Evolutionary conservation across 2,888 invertebrate species (phyloP), one percentile per base, ranked within the genome.

Genomic region (Brassicogethes aeneus): DNA sequence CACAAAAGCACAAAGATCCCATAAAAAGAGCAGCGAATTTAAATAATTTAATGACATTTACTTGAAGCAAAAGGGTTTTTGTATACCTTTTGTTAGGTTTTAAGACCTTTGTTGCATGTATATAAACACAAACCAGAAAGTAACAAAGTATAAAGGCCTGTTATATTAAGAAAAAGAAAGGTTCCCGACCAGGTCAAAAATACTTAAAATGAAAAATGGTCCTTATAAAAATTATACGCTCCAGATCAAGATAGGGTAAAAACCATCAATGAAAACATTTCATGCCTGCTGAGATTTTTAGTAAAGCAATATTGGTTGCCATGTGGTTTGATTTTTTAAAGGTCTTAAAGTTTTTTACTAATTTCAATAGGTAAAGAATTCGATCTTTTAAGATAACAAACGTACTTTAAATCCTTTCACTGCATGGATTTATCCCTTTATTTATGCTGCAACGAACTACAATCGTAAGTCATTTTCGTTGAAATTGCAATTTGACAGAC

Each of bases 31-130:
- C 53, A 53, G 48, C 49, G 46, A 53, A 61, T 61, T 61, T 60
- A 53, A 62, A 62, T 61, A 61, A 60, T 62, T 61, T 62, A 61
- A 62, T 60, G 60, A 60, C 60, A 54, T 58, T 54, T 56, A 53
- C 55, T 47, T 51, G 47, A 56, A 46, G 56, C 56, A 59, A 59
- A 59, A 56, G 60, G 59, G 59, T 60, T 56, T 47, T 47, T 50
- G 47, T 52, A 42, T 47, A 41, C 48, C 52, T 53, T 53, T 59
- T 59, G 58, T 59, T 54, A 55, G 48, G 51, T 50, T 55, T 54
- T 46, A 23, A 10, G 42, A 48, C 53, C 50, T 46, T 52, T 56
- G 52, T 58, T 44, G 47, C 37, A 48, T 49, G 45, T 53, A 53
- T 50, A 52, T 47, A 52, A 50, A 53, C 52, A 54, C 48, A 54